Percentiles rank a stretch among this genome's conserved stretches.
Conservation (phyloP, 2,797 vertebrate species). For the Cyclopterus lumpus region DNA sequence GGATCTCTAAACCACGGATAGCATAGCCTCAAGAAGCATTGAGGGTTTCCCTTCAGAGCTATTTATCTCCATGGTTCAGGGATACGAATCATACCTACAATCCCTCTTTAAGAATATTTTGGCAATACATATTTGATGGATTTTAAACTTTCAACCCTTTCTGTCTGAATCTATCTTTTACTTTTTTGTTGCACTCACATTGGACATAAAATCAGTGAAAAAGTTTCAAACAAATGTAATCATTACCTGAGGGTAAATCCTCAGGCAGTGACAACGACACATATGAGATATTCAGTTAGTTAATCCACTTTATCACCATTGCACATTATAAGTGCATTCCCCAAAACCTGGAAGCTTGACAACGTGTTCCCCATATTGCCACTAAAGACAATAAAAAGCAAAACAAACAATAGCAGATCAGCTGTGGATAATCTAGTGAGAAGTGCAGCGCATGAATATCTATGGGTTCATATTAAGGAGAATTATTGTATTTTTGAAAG, state of each 20-base stretch:
- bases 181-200: background rate
- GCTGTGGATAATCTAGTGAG: conserved; percentile 1
- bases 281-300: conserved; percentile 22
- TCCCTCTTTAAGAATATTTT: background rate
- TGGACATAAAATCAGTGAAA: background rate
- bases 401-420: background rate
- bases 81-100: background rate
- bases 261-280: conserved; percentile 13
- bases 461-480: background rate
- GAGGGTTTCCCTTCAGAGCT: conserved; percentile 21
- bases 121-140: background rate
- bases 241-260: conserved; percentile 15
- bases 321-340: conserved; percentile 5
- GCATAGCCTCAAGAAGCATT: background rate
- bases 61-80: conserved; percentile 32
- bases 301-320: conserved; percentile 5
- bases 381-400: conserved; percentile 7
- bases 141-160: background rate
- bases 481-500: background rate
- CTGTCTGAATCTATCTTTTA: background rate
- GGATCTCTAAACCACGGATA: conserved; percentile 33
- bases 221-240: conserved; percentile 7
- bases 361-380: background rate
- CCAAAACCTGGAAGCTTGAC: background rate
- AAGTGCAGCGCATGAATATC: background rate